Percentiles rank a stretch among this genome's conserved stretches.
phyloP scores from a whole-genome alignment of 2,797 vertebrate genomes.

The Hyperoplus immaculatus region DNA sequence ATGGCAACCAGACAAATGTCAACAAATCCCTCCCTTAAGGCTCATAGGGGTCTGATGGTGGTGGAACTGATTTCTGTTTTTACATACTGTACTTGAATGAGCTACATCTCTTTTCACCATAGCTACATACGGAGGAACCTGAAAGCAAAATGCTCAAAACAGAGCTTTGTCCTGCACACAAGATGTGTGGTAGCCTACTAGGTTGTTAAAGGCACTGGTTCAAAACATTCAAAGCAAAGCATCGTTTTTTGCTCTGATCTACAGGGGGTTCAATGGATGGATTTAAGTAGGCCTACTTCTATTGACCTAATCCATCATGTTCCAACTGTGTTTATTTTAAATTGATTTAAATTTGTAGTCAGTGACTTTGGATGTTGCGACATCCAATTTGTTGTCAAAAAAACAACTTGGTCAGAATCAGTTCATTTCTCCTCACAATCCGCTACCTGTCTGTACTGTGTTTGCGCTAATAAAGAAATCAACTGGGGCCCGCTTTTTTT shows the following conservation, averaged over 20 bases:
- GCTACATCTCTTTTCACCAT: neutral
- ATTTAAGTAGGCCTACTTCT: neutral
- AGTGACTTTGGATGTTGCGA: no score
- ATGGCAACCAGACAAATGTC: constrained; percentile 23
- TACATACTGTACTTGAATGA: neutral
- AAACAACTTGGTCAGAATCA: no score
- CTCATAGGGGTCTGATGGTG: neutral
- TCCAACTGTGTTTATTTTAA: neutral
- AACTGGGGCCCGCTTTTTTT: no score
- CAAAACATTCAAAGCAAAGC: no score
- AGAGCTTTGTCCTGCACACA: neutral
- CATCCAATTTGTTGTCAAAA: no score
- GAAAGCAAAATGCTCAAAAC: no score
- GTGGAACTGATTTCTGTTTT: neutral
- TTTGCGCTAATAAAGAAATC: no score
- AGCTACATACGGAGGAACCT: neutral
- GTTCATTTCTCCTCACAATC: no score
- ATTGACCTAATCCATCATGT: neutral
- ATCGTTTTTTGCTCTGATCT: neutral
- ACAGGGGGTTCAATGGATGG: neutral
- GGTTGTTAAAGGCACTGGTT: neutral
- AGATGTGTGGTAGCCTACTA: neutral
- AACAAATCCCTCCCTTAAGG: neutral
- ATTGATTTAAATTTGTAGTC: neutral
- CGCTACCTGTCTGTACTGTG: no score